These are phyloP conservation scores for Mormyrops boulengeri DNA, from an alignment of 2,797 vertebrate genomes.

Conservation along the genomic window DNA sequence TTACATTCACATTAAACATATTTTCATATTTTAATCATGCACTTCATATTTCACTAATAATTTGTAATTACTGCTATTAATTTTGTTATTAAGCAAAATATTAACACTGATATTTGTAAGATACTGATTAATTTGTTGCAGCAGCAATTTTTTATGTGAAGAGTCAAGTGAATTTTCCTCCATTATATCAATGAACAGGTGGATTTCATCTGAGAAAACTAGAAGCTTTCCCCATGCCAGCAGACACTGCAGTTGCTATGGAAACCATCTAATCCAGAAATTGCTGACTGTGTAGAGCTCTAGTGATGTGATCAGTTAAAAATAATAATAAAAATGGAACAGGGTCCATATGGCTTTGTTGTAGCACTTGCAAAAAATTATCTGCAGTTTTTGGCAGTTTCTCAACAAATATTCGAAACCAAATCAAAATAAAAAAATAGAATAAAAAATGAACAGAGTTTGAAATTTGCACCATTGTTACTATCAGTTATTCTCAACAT, in stretches of 20 bases:
- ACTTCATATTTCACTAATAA: neutral
- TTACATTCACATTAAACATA: neutral
- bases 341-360: neutral
- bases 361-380: neutral
- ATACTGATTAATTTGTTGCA: neutral
- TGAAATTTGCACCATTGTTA: neutral
- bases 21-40: neutral
- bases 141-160: neutral
- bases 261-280: slow-evolving; percentile 20
- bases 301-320: neutral
- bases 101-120: neutral
- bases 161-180: neutral
- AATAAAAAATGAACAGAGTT: neutral
- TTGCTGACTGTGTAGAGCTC: neutral
- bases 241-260: slow-evolving; percentile 15
- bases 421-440: neutral
- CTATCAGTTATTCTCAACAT: neutral
- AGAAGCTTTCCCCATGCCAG: neutral
- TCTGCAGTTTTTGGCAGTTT: neutral
- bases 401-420: neutral
- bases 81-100: neutral
- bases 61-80: neutral
- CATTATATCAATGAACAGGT: neutral
- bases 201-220: slow-evolving; percentile 1
- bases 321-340: neutral